Evolutionary conservation across 1,140 invertebrate genomes (phyloP).

Genomic region (Bilobella aurantiaca): DNA sequence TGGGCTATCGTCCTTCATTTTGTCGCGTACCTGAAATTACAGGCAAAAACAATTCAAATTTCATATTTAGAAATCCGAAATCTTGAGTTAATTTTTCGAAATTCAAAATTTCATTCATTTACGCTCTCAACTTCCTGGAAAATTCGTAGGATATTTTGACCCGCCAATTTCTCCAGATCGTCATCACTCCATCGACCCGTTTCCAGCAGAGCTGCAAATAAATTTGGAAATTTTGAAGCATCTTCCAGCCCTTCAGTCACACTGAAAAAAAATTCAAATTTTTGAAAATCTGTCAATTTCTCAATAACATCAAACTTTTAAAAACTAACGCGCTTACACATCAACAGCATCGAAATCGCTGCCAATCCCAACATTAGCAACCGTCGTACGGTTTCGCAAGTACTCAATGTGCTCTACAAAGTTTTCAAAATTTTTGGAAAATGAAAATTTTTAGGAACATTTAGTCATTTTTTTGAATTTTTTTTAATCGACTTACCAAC

Average conservation of each 20-base stretch:
- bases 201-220: constrained; percentile 42
- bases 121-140: constrained; percentile 36
- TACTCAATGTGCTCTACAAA: constrained; percentile 46
- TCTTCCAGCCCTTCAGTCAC: constrained; percentile 44
- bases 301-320: background rate
- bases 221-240: constrained; percentile 45
- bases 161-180: constrained; percentile 44
- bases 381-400: constrained; percentile 38
- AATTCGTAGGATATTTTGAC: constrained; percentile 44
- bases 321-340: constrained; percentile 34
- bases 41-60: background rate
- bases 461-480: too few species aligned
- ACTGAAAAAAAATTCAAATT: too few species aligned
- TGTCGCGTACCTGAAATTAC: constrained; percentile 17
- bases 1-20: constrained; percentile 15
- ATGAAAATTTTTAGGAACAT: background rate
- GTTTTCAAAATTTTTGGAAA: background rate
- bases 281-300: background rate
- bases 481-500: constrained; percentile 44
- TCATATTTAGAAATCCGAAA: background rate
- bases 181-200: constrained; percentile 40
- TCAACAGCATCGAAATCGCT: constrained; percentile 41
- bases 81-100: too few species aligned
- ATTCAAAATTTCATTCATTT: too few species aligned
- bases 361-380: constrained; percentile 42